Evolutionary conservation across 2,113 vertebrate species (phyloP), one percentile per base, ranked within the genome.

Genomic region (Vimba vimba): DNA sequence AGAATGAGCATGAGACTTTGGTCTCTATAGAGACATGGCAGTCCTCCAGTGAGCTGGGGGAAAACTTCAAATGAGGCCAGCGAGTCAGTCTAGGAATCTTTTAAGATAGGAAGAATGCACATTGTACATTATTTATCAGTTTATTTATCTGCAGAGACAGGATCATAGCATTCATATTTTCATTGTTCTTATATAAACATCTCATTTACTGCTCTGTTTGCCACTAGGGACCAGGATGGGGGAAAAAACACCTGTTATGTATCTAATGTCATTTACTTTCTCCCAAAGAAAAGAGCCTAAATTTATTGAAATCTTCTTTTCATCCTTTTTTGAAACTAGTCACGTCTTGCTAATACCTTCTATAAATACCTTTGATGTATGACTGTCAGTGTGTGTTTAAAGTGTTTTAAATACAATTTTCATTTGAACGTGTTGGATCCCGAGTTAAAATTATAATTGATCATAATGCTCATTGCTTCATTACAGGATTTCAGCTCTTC

Each of bases 51-150:
- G 82, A 66, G 73, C 78, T 64, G 90, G 89, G 68, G 89, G 86
- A 68, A 87, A 91, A 87, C 89, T 91, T 90, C 75, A 93, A 91
- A 89, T 88, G 79, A 90, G 84, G 87, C 88, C 23, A 92, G 47
- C 39, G 86, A 91, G 90, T 91, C 89, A 87, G 91, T 95, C 94
- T 90, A 94, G 93, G 93, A 95, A 94, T 94, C 88, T 91, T 79
- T 68, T 87, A 52, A 83, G 83, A 89, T 86, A 85, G 77, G 39
- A 50, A 82, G 60, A 84, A 86, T 86, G 19, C 83, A 66, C 59
- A 81, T 81, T 66, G 45, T 43, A 39, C n/a, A 77, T 79, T 75
- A 64, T 83, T 86, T 84, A 66, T 81, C 74, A 50, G 59, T 87
- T 71, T 75, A 88, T 87, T 85, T 78, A 59, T 77, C 45, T 74